Conservation (phyloP, 2,888 invertebrate genomes). For the Drosophila testacea region DNA sequence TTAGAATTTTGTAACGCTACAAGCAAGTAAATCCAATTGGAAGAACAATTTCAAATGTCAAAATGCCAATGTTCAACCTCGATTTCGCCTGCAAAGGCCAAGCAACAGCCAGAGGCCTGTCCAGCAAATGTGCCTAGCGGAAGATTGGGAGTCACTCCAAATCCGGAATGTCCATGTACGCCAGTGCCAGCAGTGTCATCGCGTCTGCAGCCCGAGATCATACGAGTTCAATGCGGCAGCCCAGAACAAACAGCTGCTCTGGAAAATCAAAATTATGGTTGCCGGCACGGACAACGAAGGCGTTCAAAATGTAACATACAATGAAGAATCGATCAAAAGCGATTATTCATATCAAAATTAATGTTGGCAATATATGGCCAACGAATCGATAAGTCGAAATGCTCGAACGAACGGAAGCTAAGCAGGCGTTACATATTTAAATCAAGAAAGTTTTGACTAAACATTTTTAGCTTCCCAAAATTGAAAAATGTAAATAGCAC, state of each 20-base stretch:
- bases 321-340: slow-evolving; percentile 9
- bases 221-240: slow-evolving; percentile 25
- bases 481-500: too few species aligned
- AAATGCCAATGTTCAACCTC: background rate
- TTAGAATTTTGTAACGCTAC: slow-evolving; percentile 1
- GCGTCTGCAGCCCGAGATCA: slow-evolving; percentile 22
- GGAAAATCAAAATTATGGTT: slow-evolving; percentile 7
- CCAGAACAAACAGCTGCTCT: background rate
- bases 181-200: background rate
- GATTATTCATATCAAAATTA: background rate
- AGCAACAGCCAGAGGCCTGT: background rate
- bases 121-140: background rate
- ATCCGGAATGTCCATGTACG: slow-evolving; percentile 6
- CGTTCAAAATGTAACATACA: slow-evolving; percentile 37
- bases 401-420: background rate
- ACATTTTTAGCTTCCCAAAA: background rate
- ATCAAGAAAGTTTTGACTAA: background rate
- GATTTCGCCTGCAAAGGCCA: background rate
- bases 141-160: background rate
- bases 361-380: too few species aligned
- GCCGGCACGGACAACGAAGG: background rate
- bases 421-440: slow-evolving; percentile 1
- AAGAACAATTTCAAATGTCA: slow-evolving; percentile 13
- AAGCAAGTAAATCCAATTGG: background rate
- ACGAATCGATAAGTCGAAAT: background rate